phyloP scores from a whole-genome alignment of 2,888 invertebrate species.

The Anaspis maculata region DNA sequence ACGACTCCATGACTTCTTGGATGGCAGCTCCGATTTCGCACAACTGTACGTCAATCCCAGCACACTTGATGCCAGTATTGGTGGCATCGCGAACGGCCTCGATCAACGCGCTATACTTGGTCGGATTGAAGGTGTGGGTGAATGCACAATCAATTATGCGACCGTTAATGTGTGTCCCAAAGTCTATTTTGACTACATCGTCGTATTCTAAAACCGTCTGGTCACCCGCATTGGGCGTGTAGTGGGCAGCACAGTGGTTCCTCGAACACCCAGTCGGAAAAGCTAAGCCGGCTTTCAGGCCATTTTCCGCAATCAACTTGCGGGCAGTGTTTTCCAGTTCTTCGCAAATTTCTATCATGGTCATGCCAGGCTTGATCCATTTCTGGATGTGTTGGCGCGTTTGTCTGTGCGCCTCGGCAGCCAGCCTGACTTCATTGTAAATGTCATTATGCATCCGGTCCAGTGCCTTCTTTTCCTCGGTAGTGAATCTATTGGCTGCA shows the following conservation, averaged over 20 bases:
- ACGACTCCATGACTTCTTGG: constrained; percentile 99
- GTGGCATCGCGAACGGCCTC: constrained; percentile 97
- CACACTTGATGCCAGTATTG: constrained; percentile 86
- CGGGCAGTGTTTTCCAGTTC: constrained; percentile 89
- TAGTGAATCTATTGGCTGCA: constrained; percentile 77
- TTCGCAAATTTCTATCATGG: constrained; percentile 97
- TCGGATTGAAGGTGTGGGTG: constrained; percentile 91
- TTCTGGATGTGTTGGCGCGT: constrained; percentile 62
- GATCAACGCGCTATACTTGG: constrained; percentile 89
- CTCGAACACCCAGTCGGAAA: constrained; percentile 95
- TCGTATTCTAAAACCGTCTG: constrained; percentile 88
- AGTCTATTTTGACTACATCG: constrained; percentile 98
- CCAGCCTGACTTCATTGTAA: constrained; percentile 89
- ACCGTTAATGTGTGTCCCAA: constrained; percentile 97
- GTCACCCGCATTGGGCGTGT: constrained; percentile 97
- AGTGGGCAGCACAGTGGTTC: constrained; percentile 98
- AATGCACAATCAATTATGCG: constrained; percentile 99
- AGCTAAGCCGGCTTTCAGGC: constrained; percentile 85
- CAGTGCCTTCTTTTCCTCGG: constrained; percentile 81
- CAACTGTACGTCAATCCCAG: constrained; percentile 91
- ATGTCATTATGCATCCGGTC: constrained; percentile 88
- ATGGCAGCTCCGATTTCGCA: constrained; percentile 96
- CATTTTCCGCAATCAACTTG: constrained; percentile 87
- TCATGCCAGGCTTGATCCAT: constrained; percentile 97
- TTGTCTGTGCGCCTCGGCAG: constrained; percentile 97